A percentile compares a stretch with the other conserved stretches of the same genome.
Evolutionary conservation across 2,113 vertebrate genomes (phyloP).

Genomic region (rat (Rattus norvegicus)): DNA sequence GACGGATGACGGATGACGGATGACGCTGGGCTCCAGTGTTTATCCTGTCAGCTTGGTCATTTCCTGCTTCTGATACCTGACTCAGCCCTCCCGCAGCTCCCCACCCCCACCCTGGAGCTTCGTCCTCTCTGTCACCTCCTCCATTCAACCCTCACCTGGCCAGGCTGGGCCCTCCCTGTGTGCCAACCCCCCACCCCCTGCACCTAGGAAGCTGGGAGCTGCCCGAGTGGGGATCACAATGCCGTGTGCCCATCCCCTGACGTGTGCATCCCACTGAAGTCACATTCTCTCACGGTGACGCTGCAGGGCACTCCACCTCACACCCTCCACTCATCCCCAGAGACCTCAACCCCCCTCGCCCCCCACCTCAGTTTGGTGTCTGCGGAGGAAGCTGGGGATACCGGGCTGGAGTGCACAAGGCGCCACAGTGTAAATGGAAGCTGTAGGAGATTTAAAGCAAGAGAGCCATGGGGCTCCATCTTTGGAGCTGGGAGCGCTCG

Average conservation of each 20-base stretch:
- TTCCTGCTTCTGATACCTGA: not conserved
- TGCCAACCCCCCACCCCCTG: not conserved
- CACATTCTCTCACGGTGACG: not conserved
- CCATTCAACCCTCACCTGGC: not conserved
- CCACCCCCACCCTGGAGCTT: not conserved
- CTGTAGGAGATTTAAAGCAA: not conserved
- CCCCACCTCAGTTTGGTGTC: not conserved
- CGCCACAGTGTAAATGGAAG: too few species aligned
- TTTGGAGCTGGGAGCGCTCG: not conserved
- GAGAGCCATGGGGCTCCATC: fast-evolving
- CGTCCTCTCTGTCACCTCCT: not conserved
- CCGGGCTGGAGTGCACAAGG: not conserved
- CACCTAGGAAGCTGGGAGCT: not conserved
- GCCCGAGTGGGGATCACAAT: not conserved
- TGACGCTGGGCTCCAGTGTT: too few species aligned
- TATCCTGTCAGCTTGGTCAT: not conserved
- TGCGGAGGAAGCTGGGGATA: not conserved
- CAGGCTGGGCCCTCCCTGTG: not conserved
- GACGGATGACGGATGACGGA: too few species aligned
- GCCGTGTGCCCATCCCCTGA: too few species aligned
- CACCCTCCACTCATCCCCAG: not conserved
- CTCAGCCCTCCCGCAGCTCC: not conserved
- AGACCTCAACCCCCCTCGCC: too few species aligned
- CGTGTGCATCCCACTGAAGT: fast-evolving
- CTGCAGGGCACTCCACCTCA: not conserved